Base-by-base conservation (phyloP, 2,888 invertebrate genomes). In the Eristalis pertinax region DNA sequence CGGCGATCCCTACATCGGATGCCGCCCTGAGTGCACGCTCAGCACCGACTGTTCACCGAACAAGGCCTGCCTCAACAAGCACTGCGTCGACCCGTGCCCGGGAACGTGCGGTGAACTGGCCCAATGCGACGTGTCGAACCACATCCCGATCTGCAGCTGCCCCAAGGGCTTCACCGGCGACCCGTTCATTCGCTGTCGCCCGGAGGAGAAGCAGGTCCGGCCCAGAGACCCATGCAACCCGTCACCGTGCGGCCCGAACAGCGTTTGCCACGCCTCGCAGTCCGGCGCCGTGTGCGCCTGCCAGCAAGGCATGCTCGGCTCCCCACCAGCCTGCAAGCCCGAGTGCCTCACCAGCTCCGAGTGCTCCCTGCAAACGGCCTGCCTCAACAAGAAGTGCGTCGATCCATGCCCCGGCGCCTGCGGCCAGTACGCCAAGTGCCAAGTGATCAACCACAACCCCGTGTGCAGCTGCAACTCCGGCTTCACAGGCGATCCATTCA, bases 381-480 rank as follows among this genome's bases (percentile, higher is more conserved):
- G 97, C 91, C 93, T 95, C 64, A 95, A 95, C 89, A 95, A 95
- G 87, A 96, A 95, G 93, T 97, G 97, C 91, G 94, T 95, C 56
- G 95, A 97, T 93, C 97, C 97, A 24, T 97, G 97, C 89, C 94
- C 94, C 4, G 96, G 96, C 70, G 95, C 96, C 63, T 97, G 97
- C 90, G 97, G 96, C 13, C 95, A 95, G 91, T 95, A 95, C 90
- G 96, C 97, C 15, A 94, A 95, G 83, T 97, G 97, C 90, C 95
- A 96, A 92, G 96, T 97, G n/a, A 95, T 96, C 88, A 96, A 96
- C 90, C 97, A 97, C 91, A 96, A 96, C 91, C 97, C 97, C 4
- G 96, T 96, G 87, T 97, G 97, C 91, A 95, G 95, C 60, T 97
- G 97, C 91, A 94, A 95, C 86, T 93, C 94, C 58, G 94, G 95